Percentiles rank a stretch among this genome's conserved stretches.
These are phyloP conservation scores for Hesperia comma DNA, from an alignment of 2,888 invertebrate species.

Conservation along the genomic window DNA sequence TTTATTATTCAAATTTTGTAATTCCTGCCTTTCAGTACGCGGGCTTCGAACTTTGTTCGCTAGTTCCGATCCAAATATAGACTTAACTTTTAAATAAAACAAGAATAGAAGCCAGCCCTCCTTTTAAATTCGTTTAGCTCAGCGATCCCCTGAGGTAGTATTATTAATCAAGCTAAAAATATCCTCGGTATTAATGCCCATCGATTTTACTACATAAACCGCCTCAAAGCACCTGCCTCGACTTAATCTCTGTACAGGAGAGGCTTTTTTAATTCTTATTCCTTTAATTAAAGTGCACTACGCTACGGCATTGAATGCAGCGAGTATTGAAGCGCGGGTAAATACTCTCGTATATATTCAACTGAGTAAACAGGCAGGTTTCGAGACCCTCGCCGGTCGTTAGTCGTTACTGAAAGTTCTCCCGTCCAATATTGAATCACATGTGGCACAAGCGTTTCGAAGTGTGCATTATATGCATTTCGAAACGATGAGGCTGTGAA, in stretches of 20 bases:
- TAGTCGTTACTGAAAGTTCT: conserved; percentile 46
- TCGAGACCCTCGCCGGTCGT: conserved; percentile 51
- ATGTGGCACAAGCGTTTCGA: conserved; percentile 35
- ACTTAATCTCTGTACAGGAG: conserved; percentile 54
- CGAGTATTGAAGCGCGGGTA: conserved; percentile 17
- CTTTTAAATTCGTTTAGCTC: conserved; percentile 54
- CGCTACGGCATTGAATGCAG: conserved; percentile 20
- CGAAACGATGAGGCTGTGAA: conserved; percentile 81
- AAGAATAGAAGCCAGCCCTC: conserved; percentile 57
- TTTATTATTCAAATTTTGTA: too few species aligned
- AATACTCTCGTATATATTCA: conserved; percentile 34
- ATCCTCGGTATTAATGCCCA: conserved; percentile 63
- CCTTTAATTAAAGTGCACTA: conserved; percentile 46
- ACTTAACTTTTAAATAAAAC: conserved; percentile 43
- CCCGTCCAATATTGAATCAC: conserved; percentile 34
- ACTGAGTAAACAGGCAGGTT: conserved; percentile 44
- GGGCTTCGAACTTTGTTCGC: background rate
- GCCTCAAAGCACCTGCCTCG: conserved; percentile 53
- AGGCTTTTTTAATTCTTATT: conserved; percentile 43
- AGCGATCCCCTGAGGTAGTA: conserved; percentile 53
- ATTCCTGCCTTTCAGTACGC: too few species aligned
- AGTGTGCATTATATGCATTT: conserved; percentile 80
- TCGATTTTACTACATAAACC: conserved; percentile 57
- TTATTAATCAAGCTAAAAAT: conserved; percentile 69
- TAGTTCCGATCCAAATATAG: conserved; percentile 26